Evolutionary conservation across 1,140 invertebrate species (phyloP).

Genomic region (Aphis craccivora): DNA sequence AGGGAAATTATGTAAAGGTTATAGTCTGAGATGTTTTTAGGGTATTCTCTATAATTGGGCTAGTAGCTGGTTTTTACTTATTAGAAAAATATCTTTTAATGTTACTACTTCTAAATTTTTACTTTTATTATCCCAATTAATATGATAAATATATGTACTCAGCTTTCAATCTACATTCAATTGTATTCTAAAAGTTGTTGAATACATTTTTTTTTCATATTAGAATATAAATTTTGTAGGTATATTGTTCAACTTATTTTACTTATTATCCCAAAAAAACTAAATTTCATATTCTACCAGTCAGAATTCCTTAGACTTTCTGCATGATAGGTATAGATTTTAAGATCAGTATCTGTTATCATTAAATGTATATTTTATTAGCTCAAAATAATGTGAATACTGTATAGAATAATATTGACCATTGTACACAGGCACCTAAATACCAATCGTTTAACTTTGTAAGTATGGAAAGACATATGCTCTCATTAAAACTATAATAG

Average conservation of each 20-base stretch:
- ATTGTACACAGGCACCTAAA: neutral
- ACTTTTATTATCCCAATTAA: neutral
- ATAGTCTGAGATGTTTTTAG: neutral
- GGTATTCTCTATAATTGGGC: neutral
- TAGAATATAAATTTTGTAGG: neutral
- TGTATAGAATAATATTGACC: neutral
- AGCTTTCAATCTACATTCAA: neutral
- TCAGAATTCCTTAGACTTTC: neutral
- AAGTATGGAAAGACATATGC: neutral
- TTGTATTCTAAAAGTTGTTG: neutral
- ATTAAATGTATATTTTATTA: neutral
- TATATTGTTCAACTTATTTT: neutral
- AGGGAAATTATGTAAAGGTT: neutral
- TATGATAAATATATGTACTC: neutral
- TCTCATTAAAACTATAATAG: neutral
- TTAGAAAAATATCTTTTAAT: neutral
- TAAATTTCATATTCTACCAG: neutral
- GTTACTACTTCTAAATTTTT: slow-evolving; percentile 23
- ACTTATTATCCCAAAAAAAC: neutral
- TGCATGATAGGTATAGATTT: neutral
- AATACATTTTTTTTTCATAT: neutral
- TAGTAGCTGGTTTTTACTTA: slow-evolving; percentile 24
- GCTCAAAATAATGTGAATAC: neutral
- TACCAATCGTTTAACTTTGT: neutral
- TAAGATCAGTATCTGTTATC: neutral